These are phyloP conservation scores for Phasia obesa DNA, from an alignment of 2,888 invertebrate species.

Conservation along the genomic window DNA sequence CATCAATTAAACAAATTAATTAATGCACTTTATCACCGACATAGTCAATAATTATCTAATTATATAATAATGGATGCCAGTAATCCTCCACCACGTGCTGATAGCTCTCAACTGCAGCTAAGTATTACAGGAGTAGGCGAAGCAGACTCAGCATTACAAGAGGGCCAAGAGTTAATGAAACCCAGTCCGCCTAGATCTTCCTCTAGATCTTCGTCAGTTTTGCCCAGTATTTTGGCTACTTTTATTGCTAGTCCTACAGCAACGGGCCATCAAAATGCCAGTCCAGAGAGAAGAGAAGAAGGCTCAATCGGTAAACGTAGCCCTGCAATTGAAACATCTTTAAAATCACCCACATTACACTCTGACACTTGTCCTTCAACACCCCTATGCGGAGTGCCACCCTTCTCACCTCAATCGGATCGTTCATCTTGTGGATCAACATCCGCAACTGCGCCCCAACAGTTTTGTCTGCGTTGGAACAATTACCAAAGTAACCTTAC, in stretches of 20 bases:
- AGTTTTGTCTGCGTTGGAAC: slow-evolving; percentile 96
- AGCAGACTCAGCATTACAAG: slow-evolving; percentile 66
- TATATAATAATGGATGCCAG: slow-evolving; percentile 50
- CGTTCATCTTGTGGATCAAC: slow-evolving; percentile 69
- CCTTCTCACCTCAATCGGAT: slow-evolving; percentile 69
- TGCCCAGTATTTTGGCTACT: slow-evolving; percentile 42
- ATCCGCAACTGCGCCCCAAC: slow-evolving; percentile 84
- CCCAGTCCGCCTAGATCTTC: slow-evolving; percentile 60
- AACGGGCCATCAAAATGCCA: background rate
- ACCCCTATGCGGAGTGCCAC: slow-evolving; percentile 58
- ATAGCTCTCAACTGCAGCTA: background rate
- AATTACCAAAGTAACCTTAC: slow-evolving; percentile 95
- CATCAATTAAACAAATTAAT: slow-evolving; percentile 10
- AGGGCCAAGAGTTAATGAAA: slow-evolving; percentile 59
- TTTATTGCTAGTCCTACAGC: slow-evolving; percentile 21
- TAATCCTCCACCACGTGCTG: slow-evolving; percentile 40
- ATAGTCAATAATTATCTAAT: slow-evolving; percentile 8
- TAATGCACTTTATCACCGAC: background rate
- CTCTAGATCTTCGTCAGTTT: slow-evolving; percentile 44
- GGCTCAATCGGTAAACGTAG: background rate
- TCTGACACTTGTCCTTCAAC: slow-evolving; percentile 43
- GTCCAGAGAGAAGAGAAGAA: slow-evolving; percentile 34
- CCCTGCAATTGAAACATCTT: slow-evolving; percentile 1
- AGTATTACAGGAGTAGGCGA: background rate
- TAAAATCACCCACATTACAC: slow-evolving; percentile 42